Percentiles rank a stretch among this genome's conserved stretches.
Evolutionary conservation across 2,113 vertebrate genomes (phyloP).

Genomic region (Lasiurus cinereus): DNA sequence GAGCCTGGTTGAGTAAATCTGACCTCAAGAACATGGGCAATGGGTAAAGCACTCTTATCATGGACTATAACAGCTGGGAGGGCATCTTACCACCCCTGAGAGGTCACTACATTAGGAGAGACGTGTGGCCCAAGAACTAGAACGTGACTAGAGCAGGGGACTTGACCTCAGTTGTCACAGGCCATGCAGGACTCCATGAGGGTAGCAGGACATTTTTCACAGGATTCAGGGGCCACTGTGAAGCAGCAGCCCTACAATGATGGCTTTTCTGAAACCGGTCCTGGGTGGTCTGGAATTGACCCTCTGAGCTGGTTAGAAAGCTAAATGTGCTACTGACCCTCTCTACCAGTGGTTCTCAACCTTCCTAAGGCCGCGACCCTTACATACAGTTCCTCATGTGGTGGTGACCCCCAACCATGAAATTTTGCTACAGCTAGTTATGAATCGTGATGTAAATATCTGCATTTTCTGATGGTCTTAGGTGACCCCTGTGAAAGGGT

Average conservation of each 20-base stretch:
- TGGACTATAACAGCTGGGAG: neutral
- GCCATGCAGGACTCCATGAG: neutral
- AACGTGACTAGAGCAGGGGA: neutral
- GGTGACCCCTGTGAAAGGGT: no score
- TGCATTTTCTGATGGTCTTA: no score
- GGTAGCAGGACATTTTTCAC: neutral
- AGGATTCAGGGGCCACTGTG: neutral
- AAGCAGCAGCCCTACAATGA: neutral
- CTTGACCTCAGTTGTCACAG: neutral
- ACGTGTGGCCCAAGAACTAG: neutral
- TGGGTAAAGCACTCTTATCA: neutral
- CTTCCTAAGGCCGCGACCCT: no score
- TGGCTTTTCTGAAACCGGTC: neutral
- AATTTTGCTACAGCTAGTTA: no score
- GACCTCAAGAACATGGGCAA: neutral
- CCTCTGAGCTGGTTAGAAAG: neutral
- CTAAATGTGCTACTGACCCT: neutral
- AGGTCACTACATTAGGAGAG: neutral
- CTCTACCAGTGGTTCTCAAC: neutral
- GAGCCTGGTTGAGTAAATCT: neutral
- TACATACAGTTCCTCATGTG: no score
- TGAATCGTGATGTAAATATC: no score
- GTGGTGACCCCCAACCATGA: no score
- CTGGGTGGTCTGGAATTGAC: neutral
- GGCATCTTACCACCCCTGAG: neutral